phyloP scores from a whole-genome alignment of 2,797 vertebrate genomes.

The Fistularia tabacaria region DNA sequence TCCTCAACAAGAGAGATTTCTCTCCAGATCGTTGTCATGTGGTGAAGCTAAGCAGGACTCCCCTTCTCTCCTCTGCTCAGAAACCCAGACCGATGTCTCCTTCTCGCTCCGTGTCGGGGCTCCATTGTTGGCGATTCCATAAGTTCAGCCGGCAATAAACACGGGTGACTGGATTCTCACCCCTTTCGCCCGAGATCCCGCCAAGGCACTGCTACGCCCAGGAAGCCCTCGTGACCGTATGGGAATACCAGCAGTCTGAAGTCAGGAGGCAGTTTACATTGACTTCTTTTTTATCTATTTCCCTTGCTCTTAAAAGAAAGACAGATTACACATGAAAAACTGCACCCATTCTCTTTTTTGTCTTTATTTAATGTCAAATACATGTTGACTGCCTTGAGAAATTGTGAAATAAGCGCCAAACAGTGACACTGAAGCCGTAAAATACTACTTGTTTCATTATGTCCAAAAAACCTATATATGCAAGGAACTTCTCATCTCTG shows the following conservation, averaged over 20 bases:
- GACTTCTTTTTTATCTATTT: no score
- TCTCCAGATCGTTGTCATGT: conserved; percentile 5
- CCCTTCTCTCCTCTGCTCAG: conserved; percentile 10
- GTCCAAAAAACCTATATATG: no score
- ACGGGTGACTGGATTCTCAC: conserved; percentile 75
- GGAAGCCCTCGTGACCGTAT: conserved; percentile 48
- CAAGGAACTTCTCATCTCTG: no score
- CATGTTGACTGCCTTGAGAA: no score
- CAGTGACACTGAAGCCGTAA: no score
- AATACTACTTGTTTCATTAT: no score
- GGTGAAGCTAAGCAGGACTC: conserved; percentile 11
- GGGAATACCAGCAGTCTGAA: conserved; percentile 56
- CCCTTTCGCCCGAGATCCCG: conserved; percentile 60
- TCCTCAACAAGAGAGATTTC: conserved; percentile 1
- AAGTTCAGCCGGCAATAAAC: conserved; percentile 75
- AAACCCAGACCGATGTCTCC: conserved; percentile 22
- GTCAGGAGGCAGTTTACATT: conserved; percentile 8
- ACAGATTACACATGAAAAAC: conserved; percentile 4
- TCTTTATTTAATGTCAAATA: no score
- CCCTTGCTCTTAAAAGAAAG: neutral
- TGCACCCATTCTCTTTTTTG: no score
- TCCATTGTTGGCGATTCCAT: conserved; percentile 67
- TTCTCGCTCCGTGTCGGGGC: conserved; percentile 19
- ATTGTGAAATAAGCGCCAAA: no score
- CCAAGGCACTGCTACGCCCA: conserved; percentile 27